phyloP scores from a whole-genome alignment of 1,140 invertebrate species.

The Odontomachus brunneus region DNA sequence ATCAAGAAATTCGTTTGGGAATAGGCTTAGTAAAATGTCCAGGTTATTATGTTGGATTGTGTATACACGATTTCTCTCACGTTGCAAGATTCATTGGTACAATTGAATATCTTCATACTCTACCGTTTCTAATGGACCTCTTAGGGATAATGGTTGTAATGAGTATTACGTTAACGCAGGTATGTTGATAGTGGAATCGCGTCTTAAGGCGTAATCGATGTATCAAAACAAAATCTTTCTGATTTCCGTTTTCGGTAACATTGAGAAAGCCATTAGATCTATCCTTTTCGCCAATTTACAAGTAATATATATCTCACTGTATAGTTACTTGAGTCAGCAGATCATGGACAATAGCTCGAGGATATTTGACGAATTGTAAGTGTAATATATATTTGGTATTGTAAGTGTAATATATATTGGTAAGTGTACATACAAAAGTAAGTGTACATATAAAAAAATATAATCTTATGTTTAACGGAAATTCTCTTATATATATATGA shows the following conservation, averaged over 20 bases:
- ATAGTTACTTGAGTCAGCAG: constrained; percentile 22
- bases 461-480: too few relatives aligned
- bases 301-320: neutral
- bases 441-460: too few relatives aligned
- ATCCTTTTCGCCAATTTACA: too few relatives aligned
- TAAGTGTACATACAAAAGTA: too few relatives aligned
- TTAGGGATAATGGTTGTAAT: neutral
- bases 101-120: constrained; percentile 19
- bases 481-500: too few relatives aligned
- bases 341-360: neutral
- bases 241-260: neutral
- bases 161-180: constrained; percentile 2
- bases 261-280: neutral
- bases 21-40: too few relatives aligned
- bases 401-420: too few relatives aligned
- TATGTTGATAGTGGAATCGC: neutral
- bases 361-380: constrained; percentile 17
- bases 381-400: neutral
- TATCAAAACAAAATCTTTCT: constrained; percentile 1
- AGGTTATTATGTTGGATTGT: too few relatives aligned
- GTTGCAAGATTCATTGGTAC: constrained; percentile 18
- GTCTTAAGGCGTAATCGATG: neutral
- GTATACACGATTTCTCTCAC: neutral
- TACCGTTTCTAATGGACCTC: constrained; percentile 22
- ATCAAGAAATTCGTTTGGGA: too few relatives aligned